Evolutionary conservation across 2,797 vertebrate genomes (phyloP).

Genomic region (Fistularia tabacaria): DNA sequence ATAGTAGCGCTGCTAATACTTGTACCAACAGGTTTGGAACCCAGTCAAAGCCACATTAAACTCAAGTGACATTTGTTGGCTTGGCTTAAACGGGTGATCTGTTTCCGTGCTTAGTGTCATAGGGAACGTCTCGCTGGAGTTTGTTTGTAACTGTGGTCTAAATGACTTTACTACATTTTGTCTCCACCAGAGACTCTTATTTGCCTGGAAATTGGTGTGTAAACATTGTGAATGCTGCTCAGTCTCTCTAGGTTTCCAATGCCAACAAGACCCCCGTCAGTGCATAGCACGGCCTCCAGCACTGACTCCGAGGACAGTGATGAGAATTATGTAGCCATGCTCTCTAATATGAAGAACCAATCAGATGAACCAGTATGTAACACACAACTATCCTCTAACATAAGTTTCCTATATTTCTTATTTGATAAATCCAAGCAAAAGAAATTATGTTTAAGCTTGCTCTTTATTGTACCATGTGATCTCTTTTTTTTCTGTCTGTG

Average conservation of each 20-base stretch:
- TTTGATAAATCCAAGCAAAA: conserved; percentile 21
- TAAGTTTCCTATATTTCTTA: conserved; percentile 29
- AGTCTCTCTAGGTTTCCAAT: conserved; percentile 94
- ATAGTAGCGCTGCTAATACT: conserved; percentile 36
- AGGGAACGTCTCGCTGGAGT: conserved; percentile 37
- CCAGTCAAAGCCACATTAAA: conserved; percentile 15
- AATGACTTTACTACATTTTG: conserved; percentile 43
- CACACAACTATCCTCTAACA: conserved; percentile 59
- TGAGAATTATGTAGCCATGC: conserved; percentile 98
- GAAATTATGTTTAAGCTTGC: too few species aligned
- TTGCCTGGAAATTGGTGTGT: conserved; percentile 55
- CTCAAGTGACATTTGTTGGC: conserved; percentile 30
- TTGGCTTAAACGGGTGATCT: conserved; percentile 41
- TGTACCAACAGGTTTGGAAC: conserved; percentile 30
- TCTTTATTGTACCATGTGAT: conserved; percentile 2
- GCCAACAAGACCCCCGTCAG: conserved; percentile 90
- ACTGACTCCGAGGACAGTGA: conserved; percentile 97
- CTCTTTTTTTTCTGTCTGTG: neutral
- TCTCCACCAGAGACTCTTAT: conserved; percentile 44
- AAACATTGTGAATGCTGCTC: conserved; percentile 82
- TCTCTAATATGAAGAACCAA: conserved; percentile 82
- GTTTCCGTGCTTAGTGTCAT: conserved; percentile 42
- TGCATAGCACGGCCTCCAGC: conserved; percentile 98
- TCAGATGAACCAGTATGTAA: conserved; percentile 95
- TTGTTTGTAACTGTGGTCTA: conserved; percentile 16